Percentiles rank a stretch among this genome's conserved stretches.
These are phyloP conservation scores for Callospermophilus lateralis DNA, from an alignment of 2,113 vertebrate species.

Conservation along the genomic window DNA sequence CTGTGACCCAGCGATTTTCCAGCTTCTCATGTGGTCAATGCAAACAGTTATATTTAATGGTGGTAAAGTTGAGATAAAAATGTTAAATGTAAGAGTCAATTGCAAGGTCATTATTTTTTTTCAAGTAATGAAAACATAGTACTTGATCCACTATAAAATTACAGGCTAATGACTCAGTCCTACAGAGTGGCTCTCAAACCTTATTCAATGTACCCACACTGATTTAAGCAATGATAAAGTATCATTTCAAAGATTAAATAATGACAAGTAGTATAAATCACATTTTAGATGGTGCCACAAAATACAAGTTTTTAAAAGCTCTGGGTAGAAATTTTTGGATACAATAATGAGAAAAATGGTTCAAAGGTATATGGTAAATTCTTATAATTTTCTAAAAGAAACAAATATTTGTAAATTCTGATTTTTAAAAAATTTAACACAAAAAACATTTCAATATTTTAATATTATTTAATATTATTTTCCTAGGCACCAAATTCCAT, in stretches of 20 bases:
- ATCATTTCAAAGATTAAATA: constrained; percentile 84
- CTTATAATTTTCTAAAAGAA: constrained; percentile 20
- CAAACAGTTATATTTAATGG: constrained; percentile 83
- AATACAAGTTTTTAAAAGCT: constrained; percentile 70
- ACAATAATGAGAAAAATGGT: constrained; percentile 51
- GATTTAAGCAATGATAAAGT: constrained; percentile 84
- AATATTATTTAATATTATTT: constrained; percentile 14
- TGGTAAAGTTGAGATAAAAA: constrained; percentile 84
- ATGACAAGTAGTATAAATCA: constrained; percentile 79
- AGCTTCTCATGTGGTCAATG: constrained; percentile 75
- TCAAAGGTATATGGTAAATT: background rate
- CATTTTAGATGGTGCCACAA: constrained; percentile 75
- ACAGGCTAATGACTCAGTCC: constrained; percentile 84
- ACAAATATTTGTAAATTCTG: background rate
- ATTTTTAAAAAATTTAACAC: background rate
- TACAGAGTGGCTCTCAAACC: constrained; percentile 80
- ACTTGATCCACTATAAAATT: constrained; percentile 85
- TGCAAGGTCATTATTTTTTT: constrained; percentile 86
- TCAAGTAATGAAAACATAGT: constrained; percentile 87
- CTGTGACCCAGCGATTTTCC: constrained; percentile 75
- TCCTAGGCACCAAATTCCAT: background rate
- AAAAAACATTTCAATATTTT: constrained; percentile 25
- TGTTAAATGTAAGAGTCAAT: constrained; percentile 86
- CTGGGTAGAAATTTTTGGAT: constrained; percentile 30
- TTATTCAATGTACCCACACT: constrained; percentile 84